phyloP scores from a whole-genome alignment of 2,888 invertebrate species.

The Ctenicera cuprea region DNA sequence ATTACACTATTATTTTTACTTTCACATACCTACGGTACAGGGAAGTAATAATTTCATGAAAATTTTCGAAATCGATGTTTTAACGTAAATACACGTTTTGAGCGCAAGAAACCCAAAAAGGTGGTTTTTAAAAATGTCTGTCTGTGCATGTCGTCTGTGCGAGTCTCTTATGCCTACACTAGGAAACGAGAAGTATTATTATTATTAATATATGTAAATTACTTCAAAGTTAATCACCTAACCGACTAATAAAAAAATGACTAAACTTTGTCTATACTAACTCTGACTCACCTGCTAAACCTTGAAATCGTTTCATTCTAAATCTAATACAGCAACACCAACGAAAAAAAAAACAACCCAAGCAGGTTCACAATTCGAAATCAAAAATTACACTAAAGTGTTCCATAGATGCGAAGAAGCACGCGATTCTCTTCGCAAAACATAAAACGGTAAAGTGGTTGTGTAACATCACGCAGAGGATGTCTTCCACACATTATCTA shows the following conservation, averaged over 20 bases:
- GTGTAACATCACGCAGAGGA: slow-evolving; percentile 7
- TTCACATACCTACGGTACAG: no score
- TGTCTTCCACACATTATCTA: slow-evolving; percentile 31
- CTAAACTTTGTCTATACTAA: neutral
- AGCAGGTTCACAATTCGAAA: neutral
- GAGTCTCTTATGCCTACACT: no score
- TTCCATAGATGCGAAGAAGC: neutral
- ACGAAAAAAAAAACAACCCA: neutral
- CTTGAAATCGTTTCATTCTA: slow-evolving; percentile 31
- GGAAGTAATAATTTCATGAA: no score
- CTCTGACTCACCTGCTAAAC: slow-evolving; percentile 36
- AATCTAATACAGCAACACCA: neutral
- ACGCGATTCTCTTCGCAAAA: slow-evolving; percentile 4
- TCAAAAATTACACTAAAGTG: slow-evolving; percentile 11
- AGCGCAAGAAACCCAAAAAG: no score
- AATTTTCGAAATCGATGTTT: no score
- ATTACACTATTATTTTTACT: no score
- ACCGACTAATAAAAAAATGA: slow-evolving; percentile 19
- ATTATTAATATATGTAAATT: no score
- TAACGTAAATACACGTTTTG: no score
- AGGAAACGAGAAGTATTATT: no score
- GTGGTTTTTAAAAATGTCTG: no score
- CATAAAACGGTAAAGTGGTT: slow-evolving; percentile 19
- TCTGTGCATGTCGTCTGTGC: no score
- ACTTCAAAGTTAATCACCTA: no score